Conservation (phyloP, 1,140 invertebrate genomes). For the Tetragnatha versicolor region DNA sequence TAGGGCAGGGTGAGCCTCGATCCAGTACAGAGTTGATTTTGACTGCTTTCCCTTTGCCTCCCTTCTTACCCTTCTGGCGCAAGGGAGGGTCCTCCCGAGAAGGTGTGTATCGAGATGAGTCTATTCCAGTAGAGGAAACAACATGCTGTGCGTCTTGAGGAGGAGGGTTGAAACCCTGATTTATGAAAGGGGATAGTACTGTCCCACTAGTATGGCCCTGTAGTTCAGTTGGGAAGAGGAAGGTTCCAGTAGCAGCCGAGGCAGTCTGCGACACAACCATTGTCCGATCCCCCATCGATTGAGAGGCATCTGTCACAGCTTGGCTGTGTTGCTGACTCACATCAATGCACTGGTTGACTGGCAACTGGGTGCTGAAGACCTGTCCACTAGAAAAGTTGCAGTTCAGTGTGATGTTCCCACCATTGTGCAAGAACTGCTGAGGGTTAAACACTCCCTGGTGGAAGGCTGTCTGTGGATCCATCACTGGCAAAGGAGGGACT, state of each 20-base stretch:
- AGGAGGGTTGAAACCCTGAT: slow-evolving; percentile 30
- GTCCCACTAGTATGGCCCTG: slow-evolving; percentile 24
- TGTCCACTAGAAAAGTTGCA: slow-evolving; percentile 41
- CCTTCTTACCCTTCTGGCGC: slow-evolving; percentile 46
- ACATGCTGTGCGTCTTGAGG: neutral
- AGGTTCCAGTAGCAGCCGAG: slow-evolving; percentile 36
- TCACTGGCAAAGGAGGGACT: slow-evolving; percentile 23
- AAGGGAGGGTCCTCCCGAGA: slow-evolving; percentile 32
- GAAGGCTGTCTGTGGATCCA: slow-evolving; percentile 32
- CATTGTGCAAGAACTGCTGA: slow-evolving; percentile 44
- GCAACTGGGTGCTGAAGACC: slow-evolving; percentile 43
- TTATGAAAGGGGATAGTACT: slow-evolving; percentile 31
- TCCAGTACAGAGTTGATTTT: slow-evolving; percentile 58
- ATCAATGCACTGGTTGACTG: slow-evolving; percentile 47
- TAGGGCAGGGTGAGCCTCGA: slow-evolving; percentile 67
- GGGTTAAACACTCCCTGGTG: slow-evolving; percentile 31
- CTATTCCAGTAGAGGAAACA: slow-evolving; percentile 6
- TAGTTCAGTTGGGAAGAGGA: slow-evolving; percentile 38
- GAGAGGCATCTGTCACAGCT: neutral
- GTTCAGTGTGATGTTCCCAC: slow-evolving; percentile 36
- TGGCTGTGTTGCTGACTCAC: slow-evolving; percentile 31
- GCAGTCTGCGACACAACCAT: slow-evolving; percentile 33
- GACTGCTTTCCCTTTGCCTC: slow-evolving; percentile 21
- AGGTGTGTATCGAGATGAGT: slow-evolving; percentile 2
- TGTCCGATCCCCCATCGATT: neutral